Evolutionary conservation across 1,140 invertebrate genomes (phyloP), one percentile per base, ranked within the genome.

Genomic region (Lepidotrigona ventralis): DNA sequence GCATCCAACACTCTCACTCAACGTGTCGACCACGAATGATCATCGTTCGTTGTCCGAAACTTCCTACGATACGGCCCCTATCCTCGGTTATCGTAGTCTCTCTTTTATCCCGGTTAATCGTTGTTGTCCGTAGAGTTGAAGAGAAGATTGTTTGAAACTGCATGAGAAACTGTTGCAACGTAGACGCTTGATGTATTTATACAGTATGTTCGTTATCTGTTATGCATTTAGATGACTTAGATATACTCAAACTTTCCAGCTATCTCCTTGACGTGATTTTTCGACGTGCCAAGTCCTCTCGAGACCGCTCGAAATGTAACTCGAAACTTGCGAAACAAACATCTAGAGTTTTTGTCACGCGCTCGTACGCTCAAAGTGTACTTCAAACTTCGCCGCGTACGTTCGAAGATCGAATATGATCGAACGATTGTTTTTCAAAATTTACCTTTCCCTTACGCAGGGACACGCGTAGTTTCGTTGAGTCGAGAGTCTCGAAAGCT

Each of bases 1-100:
- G 51, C 60, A 46, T 54, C 63, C 19, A 19, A 29, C 33, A 69
- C 39, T 77, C 51, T 77, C 80, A 77, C 51, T 46, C n/a, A n/a
- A n/a, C n/a, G 33, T 33, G 39, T 60, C 58, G 19, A n/a, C 8
- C 15, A 51, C 39, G 12, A 69, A 26, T 51, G 46, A n/a, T 78
- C 66, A 79, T 64, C 74, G 58, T 70, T 76, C 26, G 80, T 56
- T 56, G 17, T 69, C 74, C 54, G 74, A 53, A 14, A 78, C 26
- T 63, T 77, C 68, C 64, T 74, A 39, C 63, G 79, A 76, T 46
- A 74, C 72, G 73, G 72, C 79, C 72, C 79, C 79, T 66, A 78
- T 82, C 74, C 81, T 68, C 81, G 64, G 39, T 77, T 77, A 77
- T 70, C 74, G 66, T 77, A 68, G 54, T 82, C 17, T 58, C 54